phyloP scores from a whole-genome alignment of 2,113 vertebrate species.

The Jaculus jaculus region DNA sequence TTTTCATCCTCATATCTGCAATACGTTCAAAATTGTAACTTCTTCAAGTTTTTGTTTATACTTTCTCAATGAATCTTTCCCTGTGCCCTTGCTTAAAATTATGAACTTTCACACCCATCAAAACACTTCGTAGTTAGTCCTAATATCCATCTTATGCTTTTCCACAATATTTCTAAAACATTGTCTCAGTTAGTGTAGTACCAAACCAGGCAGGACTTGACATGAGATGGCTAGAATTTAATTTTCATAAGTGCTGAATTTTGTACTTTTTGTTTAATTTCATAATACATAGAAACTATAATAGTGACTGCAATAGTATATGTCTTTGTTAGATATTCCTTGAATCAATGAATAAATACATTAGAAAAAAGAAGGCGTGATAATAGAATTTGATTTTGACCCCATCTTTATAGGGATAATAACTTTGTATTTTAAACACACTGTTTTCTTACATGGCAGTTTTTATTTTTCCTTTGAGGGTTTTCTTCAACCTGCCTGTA shows the following conservation, averaged over 20 bases:
- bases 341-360: background rate
- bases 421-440: slow-evolving; percentile 17
- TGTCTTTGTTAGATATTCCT: background rate
- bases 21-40: background rate
- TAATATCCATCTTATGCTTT: background rate
- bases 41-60: background rate
- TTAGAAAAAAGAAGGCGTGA: background rate
- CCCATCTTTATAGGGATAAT: background rate
- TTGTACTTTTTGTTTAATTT: background rate
- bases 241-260: background rate
- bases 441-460: background rate
- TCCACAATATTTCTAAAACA: background rate
- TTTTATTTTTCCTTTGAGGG: slow-evolving; percentile 5
- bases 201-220: background rate
- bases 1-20: background rate
- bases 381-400: background rate
- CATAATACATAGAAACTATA: background rate
- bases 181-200: background rate
- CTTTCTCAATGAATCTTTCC: background rate
- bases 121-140: background rate
- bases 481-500: slow-evolving; percentile 28
- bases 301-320: background rate
- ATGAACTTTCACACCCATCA: background rate
- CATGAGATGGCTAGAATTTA: background rate
- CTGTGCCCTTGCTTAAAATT: background rate